phyloP scores from a whole-genome alignment of 1,140 invertebrate species.

The Ceratina australensis region DNA sequence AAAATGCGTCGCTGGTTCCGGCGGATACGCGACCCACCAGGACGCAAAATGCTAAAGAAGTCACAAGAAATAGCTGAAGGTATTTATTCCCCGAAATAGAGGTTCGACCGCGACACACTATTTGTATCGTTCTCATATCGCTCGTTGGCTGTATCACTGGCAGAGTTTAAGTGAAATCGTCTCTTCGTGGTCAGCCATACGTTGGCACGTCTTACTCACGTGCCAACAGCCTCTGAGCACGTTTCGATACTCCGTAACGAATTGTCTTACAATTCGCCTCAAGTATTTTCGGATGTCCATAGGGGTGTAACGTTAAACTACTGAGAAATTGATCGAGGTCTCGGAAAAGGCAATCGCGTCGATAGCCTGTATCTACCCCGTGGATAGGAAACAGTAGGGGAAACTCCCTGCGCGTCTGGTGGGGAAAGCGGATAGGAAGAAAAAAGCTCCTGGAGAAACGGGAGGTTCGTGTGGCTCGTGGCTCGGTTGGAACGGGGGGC shows the following conservation, averaged over 20 bases:
- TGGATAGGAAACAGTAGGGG: conserved; percentile 27
- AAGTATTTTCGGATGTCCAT: neutral
- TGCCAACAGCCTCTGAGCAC: too few species aligned
- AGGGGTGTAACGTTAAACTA: neutral
- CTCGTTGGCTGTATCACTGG: too few species aligned
- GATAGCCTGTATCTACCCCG: conserved; percentile 3
- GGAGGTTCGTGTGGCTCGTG: conserved; percentile 47
- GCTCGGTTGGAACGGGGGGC: conserved; percentile 18
- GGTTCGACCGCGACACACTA: neutral
- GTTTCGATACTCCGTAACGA: too few species aligned
- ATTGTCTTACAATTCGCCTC: too few species aligned
- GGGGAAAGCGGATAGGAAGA: conserved; percentile 36
- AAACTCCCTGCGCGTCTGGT: conserved; percentile 14
- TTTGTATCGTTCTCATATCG: too few species aligned
- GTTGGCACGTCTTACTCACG: too few species aligned
- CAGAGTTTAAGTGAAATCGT: neutral
- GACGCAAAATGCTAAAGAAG: conserved; percentile 12
- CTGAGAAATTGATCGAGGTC: neutral
- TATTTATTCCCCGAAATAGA: neutral
- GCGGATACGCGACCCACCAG: conserved; percentile 29
- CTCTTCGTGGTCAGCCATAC: neutral
- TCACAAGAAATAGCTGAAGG: conserved; percentile 14
- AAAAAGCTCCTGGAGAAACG: conserved; percentile 39
- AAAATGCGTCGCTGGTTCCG: conserved; percentile 33
- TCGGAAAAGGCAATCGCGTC: neutral